A percentile compares a stretch with the other conserved stretches of the same genome.
Evolutionary conservation across 2,888 invertebrate genomes (phyloP).

Genomic region (Rugalucina vietnamica): DNA sequence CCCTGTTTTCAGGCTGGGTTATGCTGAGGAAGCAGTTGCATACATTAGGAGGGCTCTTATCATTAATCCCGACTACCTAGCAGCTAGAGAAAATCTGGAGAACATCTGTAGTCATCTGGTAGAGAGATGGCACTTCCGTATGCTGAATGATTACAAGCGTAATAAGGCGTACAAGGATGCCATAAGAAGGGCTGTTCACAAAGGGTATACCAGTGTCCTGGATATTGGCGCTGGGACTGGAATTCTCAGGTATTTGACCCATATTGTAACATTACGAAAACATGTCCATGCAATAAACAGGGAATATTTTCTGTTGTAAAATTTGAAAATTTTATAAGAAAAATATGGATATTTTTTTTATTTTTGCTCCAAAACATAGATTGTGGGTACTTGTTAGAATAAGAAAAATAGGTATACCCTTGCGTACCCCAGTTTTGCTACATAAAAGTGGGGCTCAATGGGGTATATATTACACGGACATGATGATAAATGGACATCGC

Average conservation of each 20-base stretch:
- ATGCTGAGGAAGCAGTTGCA: conserved; percentile 86
- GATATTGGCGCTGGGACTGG: conserved; percentile 93
- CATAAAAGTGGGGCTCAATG: too few relatives aligned
- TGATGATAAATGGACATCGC: too few relatives aligned
- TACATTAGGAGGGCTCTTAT: conserved; percentile 86
- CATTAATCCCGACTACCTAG: conserved; percentile 85
- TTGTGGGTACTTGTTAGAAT: too few relatives aligned
- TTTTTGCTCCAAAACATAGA: too few relatives aligned
- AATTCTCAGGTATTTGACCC: conserved; percentile 87
- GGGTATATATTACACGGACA: too few relatives aligned
- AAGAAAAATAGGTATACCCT: too few relatives aligned
- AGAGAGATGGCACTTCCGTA: conserved; percentile 92
- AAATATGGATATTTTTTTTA: too few relatives aligned
- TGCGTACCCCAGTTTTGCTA: too few relatives aligned
- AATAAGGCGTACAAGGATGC: conserved; percentile 89
- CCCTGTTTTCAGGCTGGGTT: conserved; percentile 85
- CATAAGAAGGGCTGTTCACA: conserved; percentile 86
- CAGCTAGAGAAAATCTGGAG: conserved; percentile 88
- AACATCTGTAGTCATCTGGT: conserved; percentile 89
- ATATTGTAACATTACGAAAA: too few relatives aligned
- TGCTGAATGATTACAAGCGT: conserved; percentile 90
- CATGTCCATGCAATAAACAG: too few relatives aligned
- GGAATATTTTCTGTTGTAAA: too few relatives aligned
- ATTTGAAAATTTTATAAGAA: too few relatives aligned
- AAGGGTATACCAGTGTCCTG: conserved; percentile 86